Conservation (phyloP, 2,888 invertebrate species). For the Nasonovia ribisnigri region DNA sequence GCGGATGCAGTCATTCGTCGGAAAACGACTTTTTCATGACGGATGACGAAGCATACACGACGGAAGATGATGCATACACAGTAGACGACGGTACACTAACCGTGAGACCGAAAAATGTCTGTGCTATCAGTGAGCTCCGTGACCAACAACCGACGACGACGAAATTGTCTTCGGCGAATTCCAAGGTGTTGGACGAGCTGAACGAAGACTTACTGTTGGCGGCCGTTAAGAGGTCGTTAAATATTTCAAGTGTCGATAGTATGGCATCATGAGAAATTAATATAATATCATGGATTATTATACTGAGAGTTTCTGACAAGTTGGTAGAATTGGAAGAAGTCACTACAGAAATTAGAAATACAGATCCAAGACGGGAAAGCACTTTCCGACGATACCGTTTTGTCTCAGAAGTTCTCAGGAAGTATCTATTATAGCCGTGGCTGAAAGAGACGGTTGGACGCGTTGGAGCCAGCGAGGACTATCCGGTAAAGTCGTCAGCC, state of each 20-base stretch:
- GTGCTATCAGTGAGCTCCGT: not conserved
- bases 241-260: no score
- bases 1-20: no score
- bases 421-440: not conserved
- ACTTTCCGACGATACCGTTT: not conserved
- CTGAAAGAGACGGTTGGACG: no score
- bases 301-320: not conserved
- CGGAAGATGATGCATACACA: no score
- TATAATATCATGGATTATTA: no score
- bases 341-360: not conserved
- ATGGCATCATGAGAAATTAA: no score
- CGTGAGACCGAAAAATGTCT: not conserved
- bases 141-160: not conserved
- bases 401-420: not conserved
- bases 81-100: not conserved
- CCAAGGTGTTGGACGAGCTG: not conserved
- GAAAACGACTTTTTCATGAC: no score
- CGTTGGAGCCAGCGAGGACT: no score
- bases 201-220: no score
- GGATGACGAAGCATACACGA: no score
- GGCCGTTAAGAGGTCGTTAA: no score
- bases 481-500: no score
- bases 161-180: not conserved
- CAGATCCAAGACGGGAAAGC: not conserved
- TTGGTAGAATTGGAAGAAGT: not conserved